Evolutionary conservation across 2,888 invertebrate species (phyloP).

Genomic region (Agrochola circellaris): DNA sequence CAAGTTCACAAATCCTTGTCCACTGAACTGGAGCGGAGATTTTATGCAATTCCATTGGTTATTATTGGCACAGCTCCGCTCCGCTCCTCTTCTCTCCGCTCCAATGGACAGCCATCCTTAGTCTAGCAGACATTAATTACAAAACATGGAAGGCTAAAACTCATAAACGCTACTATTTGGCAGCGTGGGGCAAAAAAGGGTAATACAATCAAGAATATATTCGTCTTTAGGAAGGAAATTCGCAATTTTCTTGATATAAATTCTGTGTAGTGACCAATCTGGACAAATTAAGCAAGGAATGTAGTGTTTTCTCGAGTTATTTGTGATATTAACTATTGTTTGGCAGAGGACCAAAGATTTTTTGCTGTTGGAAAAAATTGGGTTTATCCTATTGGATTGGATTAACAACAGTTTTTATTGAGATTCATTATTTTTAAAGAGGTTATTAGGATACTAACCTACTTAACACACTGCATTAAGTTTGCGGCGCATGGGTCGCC

Average conservation of each 20-base stretch:
- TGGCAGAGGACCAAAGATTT: conserved; percentile 23
- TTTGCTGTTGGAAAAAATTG: conserved; percentile 17
- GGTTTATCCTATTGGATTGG: neutral
- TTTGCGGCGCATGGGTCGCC: no score
- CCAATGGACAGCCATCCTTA: no score
- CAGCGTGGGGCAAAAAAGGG: conserved; percentile 17
- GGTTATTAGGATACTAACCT: neutral
- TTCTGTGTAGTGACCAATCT: conserved; percentile 43
- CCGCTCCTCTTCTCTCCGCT: no score
- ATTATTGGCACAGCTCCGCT: no score
- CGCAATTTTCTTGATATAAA: conserved; percentile 26
- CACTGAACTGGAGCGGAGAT: no score
- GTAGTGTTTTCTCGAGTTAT: conserved; percentile 34
- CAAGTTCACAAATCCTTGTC: no score
- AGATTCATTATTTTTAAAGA: neutral
- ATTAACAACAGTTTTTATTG: neutral
- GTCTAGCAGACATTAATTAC: conserved; percentile 24
- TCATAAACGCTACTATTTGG: conserved; percentile 46
- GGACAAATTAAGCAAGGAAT: conserved; percentile 30
- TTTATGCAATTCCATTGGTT: no score
- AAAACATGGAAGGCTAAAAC: conserved; percentile 18
- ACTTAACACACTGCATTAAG: neutral
- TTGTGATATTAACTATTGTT: conserved; percentile 20
- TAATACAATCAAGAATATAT: conserved; percentile 28
- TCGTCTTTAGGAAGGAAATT: conserved; percentile 22